Evolutionary conservation across 2,888 invertebrate species (phyloP).

Genomic region (Disparrhopalites patrizii): DNA sequence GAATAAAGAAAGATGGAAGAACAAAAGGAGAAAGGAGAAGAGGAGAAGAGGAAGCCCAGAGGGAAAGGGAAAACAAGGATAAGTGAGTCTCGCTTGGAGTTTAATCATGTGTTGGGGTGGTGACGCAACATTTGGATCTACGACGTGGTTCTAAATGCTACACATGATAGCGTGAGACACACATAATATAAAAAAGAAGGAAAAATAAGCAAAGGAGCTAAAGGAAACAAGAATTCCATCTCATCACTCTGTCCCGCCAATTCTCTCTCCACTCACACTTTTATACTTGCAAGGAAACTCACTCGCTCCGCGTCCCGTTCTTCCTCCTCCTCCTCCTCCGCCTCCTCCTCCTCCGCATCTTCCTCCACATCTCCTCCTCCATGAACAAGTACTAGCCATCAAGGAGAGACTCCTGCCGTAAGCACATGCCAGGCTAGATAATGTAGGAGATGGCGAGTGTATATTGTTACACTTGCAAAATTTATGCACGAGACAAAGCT

Average conservation of each 20-base stretch:
- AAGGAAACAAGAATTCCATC: too few species aligned
- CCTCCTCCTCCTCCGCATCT: background rate
- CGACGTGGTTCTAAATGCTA: background rate
- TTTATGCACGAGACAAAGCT: background rate
- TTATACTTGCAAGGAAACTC: too few species aligned
- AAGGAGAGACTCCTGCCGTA: too few species aligned
- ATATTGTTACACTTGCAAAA: too few species aligned
- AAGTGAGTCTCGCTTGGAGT: background rate
- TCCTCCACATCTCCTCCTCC: background rate
- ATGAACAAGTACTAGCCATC: background rate
- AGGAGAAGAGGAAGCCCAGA: background rate
- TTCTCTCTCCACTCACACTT: too few species aligned
- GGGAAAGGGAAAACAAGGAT: background rate
- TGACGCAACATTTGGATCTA: conserved; percentile 6
- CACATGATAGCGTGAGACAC: conserved; percentile 1
- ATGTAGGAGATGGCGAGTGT: too few species aligned
- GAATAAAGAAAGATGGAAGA: background rate
- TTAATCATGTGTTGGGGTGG: background rate
- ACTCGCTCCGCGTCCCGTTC: too few species aligned
- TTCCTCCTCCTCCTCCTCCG: background rate
- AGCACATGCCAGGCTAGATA: too few species aligned
- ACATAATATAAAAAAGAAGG: background rate
- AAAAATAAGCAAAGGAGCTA: background rate
- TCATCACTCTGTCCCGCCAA: too few species aligned
- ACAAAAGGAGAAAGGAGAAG: background rate